Percentiles rank a stretch among this genome's conserved stretches.
Evolutionary conservation across 2,113 vertebrate species (phyloP).

Genomic region (Gambusia holbrooki): DNA sequence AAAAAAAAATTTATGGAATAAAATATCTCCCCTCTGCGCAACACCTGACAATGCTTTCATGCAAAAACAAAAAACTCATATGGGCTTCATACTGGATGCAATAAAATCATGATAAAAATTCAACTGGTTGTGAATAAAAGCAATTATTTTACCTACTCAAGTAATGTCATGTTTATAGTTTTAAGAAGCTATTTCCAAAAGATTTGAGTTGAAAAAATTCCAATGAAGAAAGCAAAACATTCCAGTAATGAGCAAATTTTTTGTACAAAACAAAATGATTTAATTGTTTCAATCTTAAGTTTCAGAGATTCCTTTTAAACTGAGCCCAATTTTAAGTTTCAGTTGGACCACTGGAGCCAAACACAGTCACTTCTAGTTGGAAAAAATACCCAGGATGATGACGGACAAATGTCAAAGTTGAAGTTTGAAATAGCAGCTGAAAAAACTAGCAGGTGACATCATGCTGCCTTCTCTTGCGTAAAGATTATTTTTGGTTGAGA

Average conservation of each 20-base stretch:
- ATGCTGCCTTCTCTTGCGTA: neutral
- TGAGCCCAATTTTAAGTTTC: neutral
- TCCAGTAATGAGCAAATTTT: neutral
- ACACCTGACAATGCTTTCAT: neutral
- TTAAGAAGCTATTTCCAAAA: neutral
- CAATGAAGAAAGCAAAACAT: neutral
- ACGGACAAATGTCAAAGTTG: neutral
- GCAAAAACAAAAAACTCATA: neutral
- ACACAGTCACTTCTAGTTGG: neutral
- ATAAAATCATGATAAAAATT: neutral
- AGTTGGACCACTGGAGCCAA: neutral
- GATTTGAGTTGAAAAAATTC: neutral
- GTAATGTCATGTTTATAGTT: neutral
- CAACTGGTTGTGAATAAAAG: neutral
- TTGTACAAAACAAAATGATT: neutral
- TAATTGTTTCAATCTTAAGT: neutral
- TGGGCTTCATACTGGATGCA: neutral
- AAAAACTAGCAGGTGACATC: neutral
- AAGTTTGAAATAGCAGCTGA: constrained; percentile 3
- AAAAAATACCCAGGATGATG: neutral
- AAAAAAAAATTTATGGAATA: neutral
- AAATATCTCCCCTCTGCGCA: neutral
- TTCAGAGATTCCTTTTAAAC: neutral
- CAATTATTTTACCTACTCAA: neutral
- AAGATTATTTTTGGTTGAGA: neutral